phyloP scores from a whole-genome alignment of 2,888 invertebrate genomes.

The Cactoblastis cactorum region DNA sequence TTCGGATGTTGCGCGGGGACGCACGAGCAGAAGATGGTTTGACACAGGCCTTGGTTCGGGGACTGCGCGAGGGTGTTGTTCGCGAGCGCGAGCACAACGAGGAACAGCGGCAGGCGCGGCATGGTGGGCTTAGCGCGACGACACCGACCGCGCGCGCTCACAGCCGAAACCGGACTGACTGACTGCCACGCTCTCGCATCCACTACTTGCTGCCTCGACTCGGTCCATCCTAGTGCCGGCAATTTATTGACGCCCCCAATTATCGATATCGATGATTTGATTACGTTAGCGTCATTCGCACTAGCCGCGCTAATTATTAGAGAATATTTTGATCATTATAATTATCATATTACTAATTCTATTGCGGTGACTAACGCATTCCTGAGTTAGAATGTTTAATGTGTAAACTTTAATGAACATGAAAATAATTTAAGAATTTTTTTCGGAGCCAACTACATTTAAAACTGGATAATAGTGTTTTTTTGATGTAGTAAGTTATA shows the following conservation, averaged over 20 bases:
- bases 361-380: constrained; percentile 22
- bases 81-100: constrained; percentile 71
- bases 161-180: constrained; percentile 53
- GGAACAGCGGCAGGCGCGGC: constrained; percentile 55
- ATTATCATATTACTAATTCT: constrained; percentile 34
- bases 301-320: constrained; percentile 27
- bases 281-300: constrained; percentile 41
- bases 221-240: constrained; percentile 44
- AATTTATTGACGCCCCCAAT: constrained; percentile 35
- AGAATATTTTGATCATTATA: constrained; percentile 27
- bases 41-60: constrained; percentile 66
- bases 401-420: neutral
- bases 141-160: constrained; percentile 47
- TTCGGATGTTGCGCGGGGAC: constrained; percentile 72
- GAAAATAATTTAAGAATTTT: neutral
- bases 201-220: constrained; percentile 30
- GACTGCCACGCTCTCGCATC: constrained; percentile 29
- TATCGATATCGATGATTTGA: constrained; percentile 62
- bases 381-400: neutral
- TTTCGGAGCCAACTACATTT: too few species aligned
- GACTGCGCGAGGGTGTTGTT: constrained; percentile 46
- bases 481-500: too few species aligned
- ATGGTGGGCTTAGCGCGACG: constrained; percentile 54
- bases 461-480: too few species aligned
- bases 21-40: constrained; percentile 78